A percentile compares a stretch with the other conserved stretches of the same genome.
Conservation (phyloP, 2,888 invertebrate genomes). For the Hemicrepidius hirtus region DNA sequence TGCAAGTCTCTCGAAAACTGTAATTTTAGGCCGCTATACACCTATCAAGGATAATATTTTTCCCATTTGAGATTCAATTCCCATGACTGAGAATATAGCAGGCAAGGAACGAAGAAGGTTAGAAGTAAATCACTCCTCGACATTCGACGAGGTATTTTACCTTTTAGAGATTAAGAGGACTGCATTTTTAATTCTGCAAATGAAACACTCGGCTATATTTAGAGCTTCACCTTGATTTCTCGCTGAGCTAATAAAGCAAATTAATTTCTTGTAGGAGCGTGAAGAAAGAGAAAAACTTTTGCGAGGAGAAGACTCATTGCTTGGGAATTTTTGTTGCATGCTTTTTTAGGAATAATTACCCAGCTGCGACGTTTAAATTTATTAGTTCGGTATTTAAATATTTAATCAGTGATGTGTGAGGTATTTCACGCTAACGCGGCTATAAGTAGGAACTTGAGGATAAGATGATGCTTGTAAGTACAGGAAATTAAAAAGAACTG, state of each 20-base stretch:
- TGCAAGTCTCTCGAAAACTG: slow-evolving; percentile 32
- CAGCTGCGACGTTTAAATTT: slow-evolving; percentile 34
- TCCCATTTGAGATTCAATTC: slow-evolving; percentile 62
- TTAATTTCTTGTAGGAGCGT: slow-evolving; percentile 10
- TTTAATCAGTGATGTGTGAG: slow-evolving; percentile 44
- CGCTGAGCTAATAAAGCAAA: slow-evolving; percentile 28
- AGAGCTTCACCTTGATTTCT: slow-evolving; percentile 40
- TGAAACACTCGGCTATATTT: slow-evolving; percentile 43
- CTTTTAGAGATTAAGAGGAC: slow-evolving; percentile 58
- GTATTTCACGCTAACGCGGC: slow-evolving; percentile 27
- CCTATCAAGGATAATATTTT: slow-evolving; percentile 39
- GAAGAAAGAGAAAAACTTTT: neutral
- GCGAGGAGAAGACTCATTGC: neutral
- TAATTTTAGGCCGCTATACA: slow-evolving; percentile 34
- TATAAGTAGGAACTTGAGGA: slow-evolving; percentile 12
- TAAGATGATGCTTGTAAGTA: slow-evolving; percentile 16
- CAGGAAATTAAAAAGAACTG: slow-evolving; percentile 30
- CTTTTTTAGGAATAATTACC: slow-evolving; percentile 28
- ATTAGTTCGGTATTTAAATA: slow-evolving; percentile 44
- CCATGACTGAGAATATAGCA: slow-evolving; percentile 65
- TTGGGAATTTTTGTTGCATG: slow-evolving; percentile 19
- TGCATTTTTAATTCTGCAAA: slow-evolving; percentile 51
- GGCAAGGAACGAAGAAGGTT: slow-evolving; percentile 58
- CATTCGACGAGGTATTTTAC: slow-evolving; percentile 61
- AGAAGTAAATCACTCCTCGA: slow-evolving; percentile 61